phyloP scores from a whole-genome alignment of 2,113 vertebrate species.

The Chiloscyllium plagiosum region DNA sequence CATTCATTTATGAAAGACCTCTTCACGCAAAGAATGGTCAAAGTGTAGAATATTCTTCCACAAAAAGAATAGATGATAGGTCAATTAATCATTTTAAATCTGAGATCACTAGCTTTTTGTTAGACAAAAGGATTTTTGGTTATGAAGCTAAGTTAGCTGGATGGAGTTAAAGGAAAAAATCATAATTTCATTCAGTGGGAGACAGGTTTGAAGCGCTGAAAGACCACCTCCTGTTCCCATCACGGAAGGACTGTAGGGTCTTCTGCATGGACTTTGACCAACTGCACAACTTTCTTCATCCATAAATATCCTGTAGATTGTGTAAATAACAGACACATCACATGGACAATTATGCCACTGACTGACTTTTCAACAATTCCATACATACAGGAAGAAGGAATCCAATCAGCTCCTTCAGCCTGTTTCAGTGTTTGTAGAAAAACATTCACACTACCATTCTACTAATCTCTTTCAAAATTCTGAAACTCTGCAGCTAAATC shows the following conservation, averaged over 20 bases:
- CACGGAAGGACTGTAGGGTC: not conserved
- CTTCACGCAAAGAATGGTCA: no score
- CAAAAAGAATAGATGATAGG: not conserved
- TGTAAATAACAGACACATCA: no score
- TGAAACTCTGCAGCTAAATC: no score
- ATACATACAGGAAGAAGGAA: not conserved
- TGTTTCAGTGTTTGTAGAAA: not conserved
- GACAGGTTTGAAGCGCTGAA: not conserved
- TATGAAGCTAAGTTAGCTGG: not conserved
- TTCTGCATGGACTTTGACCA: not conserved
- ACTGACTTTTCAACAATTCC: not conserved
- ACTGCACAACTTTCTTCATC: not conserved
- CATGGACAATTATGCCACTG: not conserved
- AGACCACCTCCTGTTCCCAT: not conserved
- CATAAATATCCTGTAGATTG: not conserved
- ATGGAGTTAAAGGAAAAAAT: not conserved
- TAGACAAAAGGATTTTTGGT: not conserved
- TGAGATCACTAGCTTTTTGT: not conserved
- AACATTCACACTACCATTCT: no score
- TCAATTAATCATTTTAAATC: not conserved
- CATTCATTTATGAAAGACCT: no score
- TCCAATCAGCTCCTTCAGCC: not conserved
- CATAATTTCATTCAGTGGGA: not conserved
- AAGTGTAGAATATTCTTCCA: no score
- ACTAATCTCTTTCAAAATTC: no score